Evolutionary conservation across 2,797 vertebrate genomes (phyloP).

Genomic region (Phrynocephalus vlangalii): DNA sequence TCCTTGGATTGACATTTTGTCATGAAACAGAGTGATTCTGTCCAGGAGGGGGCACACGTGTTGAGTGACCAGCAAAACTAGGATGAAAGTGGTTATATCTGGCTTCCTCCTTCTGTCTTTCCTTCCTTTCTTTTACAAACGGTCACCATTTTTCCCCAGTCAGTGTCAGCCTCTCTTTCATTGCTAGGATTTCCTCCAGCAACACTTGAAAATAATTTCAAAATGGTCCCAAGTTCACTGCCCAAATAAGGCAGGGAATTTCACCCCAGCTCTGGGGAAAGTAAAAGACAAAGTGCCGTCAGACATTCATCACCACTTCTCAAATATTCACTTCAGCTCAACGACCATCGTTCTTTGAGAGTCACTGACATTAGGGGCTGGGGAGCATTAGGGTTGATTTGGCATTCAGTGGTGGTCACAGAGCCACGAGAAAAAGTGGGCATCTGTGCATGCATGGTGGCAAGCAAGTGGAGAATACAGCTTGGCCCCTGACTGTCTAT

Average conservation of each 20-base stretch:
- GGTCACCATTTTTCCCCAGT: neutral
- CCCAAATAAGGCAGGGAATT: neutral
- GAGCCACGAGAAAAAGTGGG: no score
- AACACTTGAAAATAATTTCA: neutral
- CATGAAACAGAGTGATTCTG: neutral
- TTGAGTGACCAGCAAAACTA: neutral
- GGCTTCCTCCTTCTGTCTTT: neutral
- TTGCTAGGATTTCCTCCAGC: neutral
- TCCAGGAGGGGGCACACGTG: neutral
- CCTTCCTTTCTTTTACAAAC: neutral
- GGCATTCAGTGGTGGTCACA: neutral
- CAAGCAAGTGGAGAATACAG: no score
- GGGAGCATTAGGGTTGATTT: neutral
- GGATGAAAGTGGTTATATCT: no score
- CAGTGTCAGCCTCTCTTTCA: neutral
- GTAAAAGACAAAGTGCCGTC: neutral
- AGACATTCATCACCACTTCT: neutral
- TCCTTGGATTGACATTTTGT: neutral
- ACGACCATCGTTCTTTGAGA: neutral
- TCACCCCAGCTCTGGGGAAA: neutral
- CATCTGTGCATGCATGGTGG: no score
- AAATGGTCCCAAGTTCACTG: neutral
- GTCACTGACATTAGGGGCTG: neutral
- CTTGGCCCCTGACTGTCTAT: no score
- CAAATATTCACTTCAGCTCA: neutral